Evolutionary conservation across 2,888 invertebrate genomes (phyloP).

Genomic region (Leucania comma): DNA sequence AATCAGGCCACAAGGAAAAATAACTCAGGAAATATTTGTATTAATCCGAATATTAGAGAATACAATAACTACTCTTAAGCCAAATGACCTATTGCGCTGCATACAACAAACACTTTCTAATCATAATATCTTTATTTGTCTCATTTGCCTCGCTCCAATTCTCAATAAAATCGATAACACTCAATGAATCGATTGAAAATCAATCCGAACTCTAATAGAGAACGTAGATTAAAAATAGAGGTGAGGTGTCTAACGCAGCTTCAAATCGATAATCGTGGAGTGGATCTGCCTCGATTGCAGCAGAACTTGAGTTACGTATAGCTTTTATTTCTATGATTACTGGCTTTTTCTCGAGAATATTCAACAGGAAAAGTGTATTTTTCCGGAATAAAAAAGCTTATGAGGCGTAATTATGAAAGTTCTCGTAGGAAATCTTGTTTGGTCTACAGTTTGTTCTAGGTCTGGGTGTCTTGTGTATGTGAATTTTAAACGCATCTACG

Average conservation of each 20-base stretch:
- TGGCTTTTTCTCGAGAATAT: background rate
- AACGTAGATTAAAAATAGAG: slow-evolving; percentile 54
- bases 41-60: too few relatives aligned
- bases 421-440: too few relatives aligned
- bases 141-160: slow-evolving; percentile 59
- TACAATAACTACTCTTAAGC: too few relatives aligned
- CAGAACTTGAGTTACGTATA: slow-evolving; percentile 28
- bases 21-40: slow-evolving; percentile 1
- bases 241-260: slow-evolving; percentile 22
- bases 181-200: slow-evolving; percentile 49
- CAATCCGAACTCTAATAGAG: slow-evolving; percentile 37
- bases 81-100: slow-evolving; percentile 2
- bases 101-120: slow-evolving; percentile 60
- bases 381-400: background rate
- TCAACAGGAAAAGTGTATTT: background rate
- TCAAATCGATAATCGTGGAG: slow-evolving; percentile 37
- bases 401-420: too few relatives aligned
- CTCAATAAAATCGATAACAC: slow-evolving; percentile 46
- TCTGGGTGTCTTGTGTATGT: too few relatives aligned
- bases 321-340: slow-evolving; percentile 1
- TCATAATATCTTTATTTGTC: slow-evolving; percentile 48
- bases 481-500: too few relatives aligned
- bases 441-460: too few relatives aligned
- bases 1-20: slow-evolving; percentile 16
- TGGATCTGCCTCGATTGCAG: slow-evolving; percentile 24